Conservation (phyloP, 2,113 vertebrate genomes). For the Nipponia nippon region DNA sequence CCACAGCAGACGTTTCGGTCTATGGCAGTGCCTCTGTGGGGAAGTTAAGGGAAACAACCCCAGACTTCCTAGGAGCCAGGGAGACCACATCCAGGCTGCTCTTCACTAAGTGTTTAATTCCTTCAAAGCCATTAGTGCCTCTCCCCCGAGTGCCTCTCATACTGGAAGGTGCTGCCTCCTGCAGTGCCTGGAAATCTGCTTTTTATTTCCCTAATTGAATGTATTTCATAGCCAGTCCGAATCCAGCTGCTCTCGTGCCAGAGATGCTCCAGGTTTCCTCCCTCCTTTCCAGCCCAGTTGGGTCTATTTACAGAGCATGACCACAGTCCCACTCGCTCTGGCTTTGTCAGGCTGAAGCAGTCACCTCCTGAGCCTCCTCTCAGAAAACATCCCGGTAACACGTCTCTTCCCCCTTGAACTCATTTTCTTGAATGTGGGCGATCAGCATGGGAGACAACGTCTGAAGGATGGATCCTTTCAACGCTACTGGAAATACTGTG, state of each 20-base stretch:
- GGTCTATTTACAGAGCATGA: not conserved
- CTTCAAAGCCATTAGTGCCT: conserved; percentile 6
- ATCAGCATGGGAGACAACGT: not conserved
- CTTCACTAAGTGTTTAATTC: not conserved
- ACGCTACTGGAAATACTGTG: not conserved
- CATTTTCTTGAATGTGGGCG: not conserved
- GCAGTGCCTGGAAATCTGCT: not conserved
- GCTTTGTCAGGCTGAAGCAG: not conserved
- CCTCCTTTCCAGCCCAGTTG: not conserved
- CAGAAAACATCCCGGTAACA: not conserved
- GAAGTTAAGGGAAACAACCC: not conserved
- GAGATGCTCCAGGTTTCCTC: not conserved
- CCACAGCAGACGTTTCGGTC: not conserved
- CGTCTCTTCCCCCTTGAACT: not conserved
- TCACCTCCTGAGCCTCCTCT: not conserved
- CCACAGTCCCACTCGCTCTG: not conserved
- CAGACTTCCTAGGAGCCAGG: not conserved
- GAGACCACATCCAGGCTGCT: not conserved
- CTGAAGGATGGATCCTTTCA: not conserved
- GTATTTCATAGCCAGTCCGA: not conserved
- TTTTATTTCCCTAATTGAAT: not conserved
- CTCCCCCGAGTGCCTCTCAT: not conserved
- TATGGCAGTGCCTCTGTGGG: not conserved
- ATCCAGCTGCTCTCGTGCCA: not conserved
- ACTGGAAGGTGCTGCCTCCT: conserved; percentile 28